Conservation (phyloP, 2,888 invertebrate species). For the Ganaspis brasiliensis region DNA sequence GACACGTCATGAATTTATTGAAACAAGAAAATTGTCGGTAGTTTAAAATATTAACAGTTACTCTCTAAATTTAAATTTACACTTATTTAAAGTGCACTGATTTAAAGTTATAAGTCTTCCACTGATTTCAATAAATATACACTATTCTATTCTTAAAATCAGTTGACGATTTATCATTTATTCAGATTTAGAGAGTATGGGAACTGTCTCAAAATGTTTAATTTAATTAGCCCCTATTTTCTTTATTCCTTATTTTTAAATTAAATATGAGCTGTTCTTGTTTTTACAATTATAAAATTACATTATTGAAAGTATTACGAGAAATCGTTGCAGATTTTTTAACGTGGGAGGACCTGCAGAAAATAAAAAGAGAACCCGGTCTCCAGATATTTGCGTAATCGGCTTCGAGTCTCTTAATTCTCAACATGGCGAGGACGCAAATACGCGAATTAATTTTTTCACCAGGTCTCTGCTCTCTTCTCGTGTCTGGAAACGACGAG, state of each 20-base stretch:
- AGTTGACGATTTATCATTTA: too few species aligned
- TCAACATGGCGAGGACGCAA: slow-evolving; percentile 12
- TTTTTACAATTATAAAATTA: neutral
- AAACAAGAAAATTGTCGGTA: too few species aligned
- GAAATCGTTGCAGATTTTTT: slow-evolving; percentile 5
- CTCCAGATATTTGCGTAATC: slow-evolving; percentile 51
- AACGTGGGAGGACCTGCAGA: neutral
- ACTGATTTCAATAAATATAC: too few species aligned
- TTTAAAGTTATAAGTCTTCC: too few species aligned
- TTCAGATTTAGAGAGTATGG: too few species aligned
- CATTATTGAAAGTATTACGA: neutral
- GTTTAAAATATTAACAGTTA: too few species aligned
- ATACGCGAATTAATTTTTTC: slow-evolving; percentile 28
- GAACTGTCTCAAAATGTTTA: too few species aligned
- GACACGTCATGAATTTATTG: too few species aligned
- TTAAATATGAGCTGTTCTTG: neutral
- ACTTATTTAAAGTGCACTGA: too few species aligned
- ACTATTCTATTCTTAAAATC: too few species aligned
- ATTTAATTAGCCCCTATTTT: too few species aligned
- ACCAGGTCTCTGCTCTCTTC: neutral
- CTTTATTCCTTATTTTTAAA: neutral
- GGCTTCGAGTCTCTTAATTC: slow-evolving; percentile 43
- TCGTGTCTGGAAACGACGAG: neutral
- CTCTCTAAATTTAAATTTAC: too few species aligned
- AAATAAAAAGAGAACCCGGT: slow-evolving; percentile 2